Percentiles rank a stretch among this genome's conserved stretches.
These are phyloP conservation scores for Ceryle rudis DNA, from an alignment of 2,797 vertebrate genomes.

Conservation along the genomic window DNA sequence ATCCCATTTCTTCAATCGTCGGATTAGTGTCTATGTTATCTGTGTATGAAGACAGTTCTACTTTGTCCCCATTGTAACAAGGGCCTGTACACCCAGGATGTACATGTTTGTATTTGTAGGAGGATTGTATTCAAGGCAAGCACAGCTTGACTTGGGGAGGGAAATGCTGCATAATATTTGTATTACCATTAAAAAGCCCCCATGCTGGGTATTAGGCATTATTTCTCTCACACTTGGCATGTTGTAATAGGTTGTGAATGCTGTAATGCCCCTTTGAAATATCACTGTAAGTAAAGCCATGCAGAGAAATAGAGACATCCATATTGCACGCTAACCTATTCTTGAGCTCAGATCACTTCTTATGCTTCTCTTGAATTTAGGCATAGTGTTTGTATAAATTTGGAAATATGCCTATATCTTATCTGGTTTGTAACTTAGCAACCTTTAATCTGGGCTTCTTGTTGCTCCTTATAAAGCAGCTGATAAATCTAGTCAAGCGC, in stretches of 20 bases:
- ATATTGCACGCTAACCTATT: conserved; percentile 54
- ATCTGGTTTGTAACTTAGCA: conserved; percentile 76
- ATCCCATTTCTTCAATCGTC: conserved; percentile 64
- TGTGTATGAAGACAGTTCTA: conserved; percentile 34
- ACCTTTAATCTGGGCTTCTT: conserved; percentile 70
- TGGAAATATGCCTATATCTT: conserved; percentile 64
- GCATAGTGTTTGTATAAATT: conserved; percentile 59
- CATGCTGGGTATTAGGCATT: conserved; percentile 68
- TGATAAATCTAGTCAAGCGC: conserved; percentile 50
- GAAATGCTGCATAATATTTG: conserved; percentile 50
- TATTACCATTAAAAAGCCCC: conserved; percentile 68
- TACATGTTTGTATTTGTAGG: conserved; percentile 60
- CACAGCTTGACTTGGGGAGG: conserved; percentile 45
- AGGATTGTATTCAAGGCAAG: conserved; percentile 34
- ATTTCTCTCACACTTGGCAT: conserved; percentile 41
- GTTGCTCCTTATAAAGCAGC: conserved; percentile 47
- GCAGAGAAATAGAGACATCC: conserved; percentile 32
- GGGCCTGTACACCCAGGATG: neutral
- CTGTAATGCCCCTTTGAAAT: conserved; percentile 61
- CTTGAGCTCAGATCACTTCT: neutral
- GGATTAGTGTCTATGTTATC: conserved; percentile 74
- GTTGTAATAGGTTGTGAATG: conserved; percentile 50
- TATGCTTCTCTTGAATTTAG: conserved; percentile 56
- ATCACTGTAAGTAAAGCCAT: conserved; percentile 42
- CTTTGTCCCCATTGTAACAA: conserved; percentile 35